Base-by-base conservation (phyloP, 2,113 vertebrate species). In the Anarrhichthys ocellatus region DNA sequence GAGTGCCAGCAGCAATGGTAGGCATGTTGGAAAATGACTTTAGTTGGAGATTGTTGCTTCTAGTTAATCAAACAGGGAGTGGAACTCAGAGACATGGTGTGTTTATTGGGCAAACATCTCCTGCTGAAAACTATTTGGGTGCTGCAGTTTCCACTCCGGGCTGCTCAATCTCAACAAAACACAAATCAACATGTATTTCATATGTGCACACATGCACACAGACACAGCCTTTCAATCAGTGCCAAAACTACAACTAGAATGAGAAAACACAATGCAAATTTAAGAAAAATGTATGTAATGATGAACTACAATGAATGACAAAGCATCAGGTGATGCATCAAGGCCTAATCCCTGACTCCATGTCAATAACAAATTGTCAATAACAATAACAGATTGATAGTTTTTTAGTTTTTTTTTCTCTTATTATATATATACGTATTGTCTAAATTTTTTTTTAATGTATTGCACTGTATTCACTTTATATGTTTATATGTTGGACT, bases 1-100 rank as follows among this genome's bases (percentile, higher is more conserved):
- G 80, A 87, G 84, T 88, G 88, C 75, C 81, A 88, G 70, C 73
- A 63, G 81, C 83, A 85, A 81, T 87, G 80, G 85, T 59, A 62
- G 83, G 73, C 76, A 75, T 86, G 66, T 69, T 74, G 63, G 66
- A 75, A 58, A 50, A 81, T 68, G 44, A 77, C 70, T 68, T 40
- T 14, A 42, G 40, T 70, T 50, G 66, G 27, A 72, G 83, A 81
- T 62, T 77, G 67, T 82, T 69, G 63, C 87, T 66, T 32, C 42
- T 42, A 80, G 87, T 87, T 84, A 78, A 82, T 83, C 18, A 73
- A 83, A 81, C 69, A 70, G 52, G 56, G 44, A 81, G 44, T 73
- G 61, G 59, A 78, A 77, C 58, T 83, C 68, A 59, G 84, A 66
- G 70, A 71, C 77, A 40, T 20, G 66, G 34, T 63, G 76, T 79